phyloP scores from a whole-genome alignment of 2,888 invertebrate species.

The Latheticus oryzae region DNA sequence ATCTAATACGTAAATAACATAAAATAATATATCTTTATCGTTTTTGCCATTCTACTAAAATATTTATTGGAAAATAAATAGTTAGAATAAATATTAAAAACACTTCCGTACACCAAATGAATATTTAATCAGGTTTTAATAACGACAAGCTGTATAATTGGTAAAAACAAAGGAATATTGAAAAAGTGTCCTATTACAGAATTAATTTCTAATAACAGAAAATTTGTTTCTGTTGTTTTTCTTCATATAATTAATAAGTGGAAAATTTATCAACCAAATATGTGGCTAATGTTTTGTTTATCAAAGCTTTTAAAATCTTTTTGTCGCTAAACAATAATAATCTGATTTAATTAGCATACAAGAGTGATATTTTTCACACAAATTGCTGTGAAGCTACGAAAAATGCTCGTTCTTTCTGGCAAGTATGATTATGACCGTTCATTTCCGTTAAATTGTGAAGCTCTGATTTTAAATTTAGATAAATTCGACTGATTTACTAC shows the following conservation, averaged over 20 bases:
- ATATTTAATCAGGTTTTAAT: too few species aligned
- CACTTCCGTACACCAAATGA: too few species aligned
- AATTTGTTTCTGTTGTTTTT: slow-evolving; percentile 7
- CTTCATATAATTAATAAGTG: slow-evolving; percentile 17
- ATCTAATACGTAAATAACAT: too few species aligned
- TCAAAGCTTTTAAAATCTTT: slow-evolving; percentile 13
- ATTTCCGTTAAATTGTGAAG: slow-evolving; percentile 40
- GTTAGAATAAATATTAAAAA: too few species aligned
- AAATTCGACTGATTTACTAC: slow-evolving; percentile 35
- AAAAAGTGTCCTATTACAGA: slow-evolving; percentile 4
- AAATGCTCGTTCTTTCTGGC: slow-evolving; percentile 19
- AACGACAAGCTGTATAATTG: slow-evolving; percentile 22
- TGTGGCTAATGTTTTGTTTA: too few species aligned
- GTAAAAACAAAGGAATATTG: slow-evolving; percentile 3
- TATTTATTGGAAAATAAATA: too few species aligned
- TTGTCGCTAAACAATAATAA: slow-evolving; percentile 25
- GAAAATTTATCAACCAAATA: slow-evolving; percentile 16
- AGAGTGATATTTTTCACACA: slow-evolving; percentile 12
- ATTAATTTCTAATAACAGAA: slow-evolving; percentile 13
- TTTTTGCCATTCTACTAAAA: too few species aligned
- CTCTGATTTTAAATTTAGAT: slow-evolving; percentile 38
- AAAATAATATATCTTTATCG: too few species aligned
- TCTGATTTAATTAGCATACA: slow-evolving; percentile 24
- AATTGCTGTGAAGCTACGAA: slow-evolving; percentile 12
- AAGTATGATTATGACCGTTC: slow-evolving; percentile 28